Conservation (phyloP, 2,888 invertebrate genomes). For the Anodontia alba region DNA sequence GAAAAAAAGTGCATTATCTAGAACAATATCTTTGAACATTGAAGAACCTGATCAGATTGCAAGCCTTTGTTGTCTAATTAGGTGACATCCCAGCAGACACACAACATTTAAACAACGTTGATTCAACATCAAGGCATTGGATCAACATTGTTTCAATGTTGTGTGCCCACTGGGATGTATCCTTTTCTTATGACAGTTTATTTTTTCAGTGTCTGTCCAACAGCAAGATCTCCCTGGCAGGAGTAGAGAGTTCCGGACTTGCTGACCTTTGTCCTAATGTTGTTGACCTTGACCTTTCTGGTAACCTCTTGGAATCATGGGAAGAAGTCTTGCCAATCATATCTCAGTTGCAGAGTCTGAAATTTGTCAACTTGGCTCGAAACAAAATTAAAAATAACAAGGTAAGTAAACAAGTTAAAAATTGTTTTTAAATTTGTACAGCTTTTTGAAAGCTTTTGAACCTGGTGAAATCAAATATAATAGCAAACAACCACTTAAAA, state of each 20-base stretch:
- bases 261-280: slow-evolving; percentile 87
- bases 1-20: too few species aligned
- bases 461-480: not conserved
- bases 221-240: slow-evolving; percentile 66
- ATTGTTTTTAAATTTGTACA: not conserved
- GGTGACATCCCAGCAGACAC: too few species aligned
- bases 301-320: slow-evolving; percentile 92
- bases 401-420: slow-evolving; percentile 58
- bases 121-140: too few species aligned
- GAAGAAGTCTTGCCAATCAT: slow-evolving; percentile 89
- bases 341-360: slow-evolving; percentile 88
- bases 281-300: slow-evolving; percentile 90
- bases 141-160: too few species aligned
- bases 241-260: slow-evolving; percentile 69
- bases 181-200: too few species aligned
- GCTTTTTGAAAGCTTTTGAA: not conserved
- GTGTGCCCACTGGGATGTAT: too few species aligned
- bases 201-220: slow-evolving; percentile 70
- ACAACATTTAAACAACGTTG: too few species aligned
- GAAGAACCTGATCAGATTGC: too few species aligned
- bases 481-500: not conserved
- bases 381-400: slow-evolving; percentile 88
- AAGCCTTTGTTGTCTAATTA: too few species aligned
- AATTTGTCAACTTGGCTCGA: slow-evolving; percentile 88
- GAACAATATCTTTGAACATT: too few species aligned